Evolutionary conservation across 2,797 vertebrate species (phyloP).

Genomic region (Acrossocheilus fasciatus): DNA sequence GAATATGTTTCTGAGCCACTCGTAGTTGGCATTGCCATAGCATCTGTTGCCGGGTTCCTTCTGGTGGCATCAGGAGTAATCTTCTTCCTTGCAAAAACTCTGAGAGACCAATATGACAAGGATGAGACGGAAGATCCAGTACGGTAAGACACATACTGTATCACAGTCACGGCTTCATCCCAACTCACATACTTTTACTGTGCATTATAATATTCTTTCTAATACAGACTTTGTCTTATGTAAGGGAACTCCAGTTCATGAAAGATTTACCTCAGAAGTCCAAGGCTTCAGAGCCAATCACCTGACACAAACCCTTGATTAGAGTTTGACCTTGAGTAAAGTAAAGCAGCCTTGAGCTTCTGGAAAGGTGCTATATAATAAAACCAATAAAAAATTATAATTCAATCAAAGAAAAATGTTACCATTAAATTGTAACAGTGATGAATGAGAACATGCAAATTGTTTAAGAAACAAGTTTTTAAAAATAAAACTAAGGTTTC

Average conservation of each 20-base stretch:
- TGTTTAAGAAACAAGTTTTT: background rate
- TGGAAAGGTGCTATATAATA: background rate
- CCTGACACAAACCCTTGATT: background rate
- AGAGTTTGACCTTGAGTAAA: constrained; percentile 6
- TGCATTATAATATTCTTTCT: constrained; percentile 14
- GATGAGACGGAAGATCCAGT: constrained; percentile 82
- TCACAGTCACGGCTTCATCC: background rate
- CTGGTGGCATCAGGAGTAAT: constrained; percentile 82
- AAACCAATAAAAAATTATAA: background rate
- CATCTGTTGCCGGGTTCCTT: constrained; percentile 87
- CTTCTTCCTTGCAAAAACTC: constrained; percentile 85
- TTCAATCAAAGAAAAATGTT: background rate
- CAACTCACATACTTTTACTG: background rate
- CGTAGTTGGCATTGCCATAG: constrained; percentile 89
- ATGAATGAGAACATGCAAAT: background rate
- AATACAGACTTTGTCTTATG: background rate
- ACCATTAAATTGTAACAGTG: background rate
- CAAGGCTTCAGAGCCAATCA: background rate
- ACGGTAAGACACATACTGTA: constrained; percentile 65
- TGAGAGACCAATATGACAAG: constrained; percentile 83
- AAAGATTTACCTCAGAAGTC: constrained; percentile 27
- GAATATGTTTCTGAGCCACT: constrained; percentile 92
- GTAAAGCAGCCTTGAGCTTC: background rate
- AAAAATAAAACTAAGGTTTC: background rate
- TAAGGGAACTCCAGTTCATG: background rate